phyloP scores from a whole-genome alignment of 2,113 vertebrate species.

The Jacana jacana region DNA sequence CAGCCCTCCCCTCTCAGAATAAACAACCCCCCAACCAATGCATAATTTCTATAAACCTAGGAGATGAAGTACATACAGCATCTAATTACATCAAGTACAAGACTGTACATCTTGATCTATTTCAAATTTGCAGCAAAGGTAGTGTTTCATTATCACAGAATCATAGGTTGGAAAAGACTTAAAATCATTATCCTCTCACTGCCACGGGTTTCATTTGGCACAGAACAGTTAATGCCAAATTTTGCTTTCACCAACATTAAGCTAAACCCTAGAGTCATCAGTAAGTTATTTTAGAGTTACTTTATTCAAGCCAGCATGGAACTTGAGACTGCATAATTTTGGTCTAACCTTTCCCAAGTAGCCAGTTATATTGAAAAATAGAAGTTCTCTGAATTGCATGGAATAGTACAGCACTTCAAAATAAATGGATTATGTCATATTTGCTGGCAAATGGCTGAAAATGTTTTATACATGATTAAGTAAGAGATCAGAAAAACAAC shows the following conservation, averaged over 20 bases:
- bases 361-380: background rate
- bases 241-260: background rate
- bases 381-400: background rate
- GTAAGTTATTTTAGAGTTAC: background rate
- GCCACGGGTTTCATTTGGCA: background rate
- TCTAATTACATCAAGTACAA: background rate
- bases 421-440: constrained; percentile 21
- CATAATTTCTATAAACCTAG: background rate
- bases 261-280: background rate
- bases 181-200: background rate
- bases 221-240: background rate
- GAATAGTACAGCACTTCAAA: background rate
- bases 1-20: background rate
- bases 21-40: background rate
- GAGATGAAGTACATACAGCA: background rate
- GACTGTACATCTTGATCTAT: background rate
- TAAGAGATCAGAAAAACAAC: background rate
- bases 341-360: background rate
- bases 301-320: background rate
- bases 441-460: background rate
- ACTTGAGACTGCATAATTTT: background rate
- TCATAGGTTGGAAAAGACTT: background rate
- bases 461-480: background rate
- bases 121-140: background rate
- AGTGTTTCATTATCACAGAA: background rate